phyloP scores from a whole-genome alignment of 2,888 invertebrate genomes.

The Protula sp. region DNA sequence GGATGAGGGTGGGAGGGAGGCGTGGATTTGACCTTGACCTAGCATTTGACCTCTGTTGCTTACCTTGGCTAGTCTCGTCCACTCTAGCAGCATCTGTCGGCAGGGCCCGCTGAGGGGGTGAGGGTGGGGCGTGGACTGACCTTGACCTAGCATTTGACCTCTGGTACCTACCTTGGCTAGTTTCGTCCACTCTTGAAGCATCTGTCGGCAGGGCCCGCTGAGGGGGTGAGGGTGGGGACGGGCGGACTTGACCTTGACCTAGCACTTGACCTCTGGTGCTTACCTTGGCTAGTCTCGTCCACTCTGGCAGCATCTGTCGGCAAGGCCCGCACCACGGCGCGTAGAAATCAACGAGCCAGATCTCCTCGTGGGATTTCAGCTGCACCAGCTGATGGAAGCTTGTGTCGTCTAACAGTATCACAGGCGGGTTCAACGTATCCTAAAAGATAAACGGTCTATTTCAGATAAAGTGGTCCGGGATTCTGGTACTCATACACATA shows the following conservation, averaged over 20 bases:
- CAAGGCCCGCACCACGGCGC: slow-evolving; percentile 74
- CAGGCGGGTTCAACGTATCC: slow-evolving; percentile 57
- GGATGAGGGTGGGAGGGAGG: too few species aligned
- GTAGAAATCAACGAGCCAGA: slow-evolving; percentile 69
- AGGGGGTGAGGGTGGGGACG: too few species aligned
- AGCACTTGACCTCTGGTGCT: too few species aligned
- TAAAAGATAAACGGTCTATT: slow-evolving; percentile 24
- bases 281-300: slow-evolving; percentile 62
- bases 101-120: too few species aligned
- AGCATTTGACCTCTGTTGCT: too few species aligned
- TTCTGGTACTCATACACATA: background rate
- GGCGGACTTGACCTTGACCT: too few species aligned
- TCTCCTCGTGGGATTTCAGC: slow-evolving; percentile 57
- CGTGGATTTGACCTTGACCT: too few species aligned
- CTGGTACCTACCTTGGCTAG: slow-evolving; percentile 61
- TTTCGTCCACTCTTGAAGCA: slow-evolving; percentile 65
- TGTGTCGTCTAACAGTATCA: slow-evolving; percentile 59
- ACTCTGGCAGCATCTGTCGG: slow-evolving; percentile 65
- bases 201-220: slow-evolving; percentile 70
- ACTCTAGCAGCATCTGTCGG: too few species aligned
- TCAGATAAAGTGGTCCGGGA: background rate
- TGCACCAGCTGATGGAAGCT: slow-evolving; percentile 59
- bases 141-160: too few species aligned
- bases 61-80: too few species aligned
- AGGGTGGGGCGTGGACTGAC: too few species aligned